These are phyloP conservation scores for Perognathus longimembris DNA, from an alignment of 2,113 vertebrate species.

Conservation along the genomic window DNA sequence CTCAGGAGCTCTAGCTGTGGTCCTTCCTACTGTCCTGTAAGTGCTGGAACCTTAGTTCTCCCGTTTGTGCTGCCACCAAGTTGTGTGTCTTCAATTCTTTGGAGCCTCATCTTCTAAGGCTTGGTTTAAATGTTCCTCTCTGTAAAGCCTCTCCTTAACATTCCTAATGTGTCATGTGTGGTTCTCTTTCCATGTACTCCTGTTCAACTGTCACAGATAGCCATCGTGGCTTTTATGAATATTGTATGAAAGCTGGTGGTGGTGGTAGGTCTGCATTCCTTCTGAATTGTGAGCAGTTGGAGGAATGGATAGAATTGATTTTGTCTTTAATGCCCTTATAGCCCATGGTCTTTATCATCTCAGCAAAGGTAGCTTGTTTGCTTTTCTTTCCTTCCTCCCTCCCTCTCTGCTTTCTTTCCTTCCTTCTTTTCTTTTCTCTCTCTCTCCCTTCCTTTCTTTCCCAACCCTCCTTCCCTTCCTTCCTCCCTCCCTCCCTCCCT, in stretches of 20 bases:
- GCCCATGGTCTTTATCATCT: background rate
- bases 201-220: background rate
- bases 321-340: background rate
- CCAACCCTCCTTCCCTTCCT: no score
- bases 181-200: background rate
- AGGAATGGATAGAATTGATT: background rate
- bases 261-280: no score
- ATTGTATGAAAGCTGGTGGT: background rate
- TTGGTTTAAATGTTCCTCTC: background rate
- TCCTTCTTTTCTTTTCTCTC: no score
- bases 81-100: background rate
- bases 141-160: background rate
- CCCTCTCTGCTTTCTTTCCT: no score
- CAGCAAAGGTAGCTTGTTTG: no score
- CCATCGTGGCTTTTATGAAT: background rate
- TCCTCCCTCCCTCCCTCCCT: no score
- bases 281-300: background rate
- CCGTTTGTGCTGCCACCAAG: background rate
- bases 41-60: background rate
- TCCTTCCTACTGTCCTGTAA: background rate
- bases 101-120: background rate
- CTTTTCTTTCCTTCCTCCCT: no score
- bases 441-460: no score
- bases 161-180: fast-evolving
- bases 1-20: background rate